phyloP scores from a whole-genome alignment of 2,797 vertebrate species.

The Ctenosaura bakeri region DNA sequence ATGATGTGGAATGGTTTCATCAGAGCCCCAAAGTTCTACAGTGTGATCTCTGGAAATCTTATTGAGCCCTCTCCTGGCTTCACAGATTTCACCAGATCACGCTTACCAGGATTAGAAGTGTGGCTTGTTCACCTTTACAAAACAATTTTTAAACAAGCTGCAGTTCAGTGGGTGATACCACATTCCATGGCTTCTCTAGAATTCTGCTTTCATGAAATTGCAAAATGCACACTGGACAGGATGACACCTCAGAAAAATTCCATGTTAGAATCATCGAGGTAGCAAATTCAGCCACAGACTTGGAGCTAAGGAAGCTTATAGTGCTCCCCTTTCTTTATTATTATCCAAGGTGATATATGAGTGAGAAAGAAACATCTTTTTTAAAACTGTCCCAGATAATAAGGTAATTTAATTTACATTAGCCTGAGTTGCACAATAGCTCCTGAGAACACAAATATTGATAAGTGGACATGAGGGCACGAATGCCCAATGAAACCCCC shows the following conservation, averaged over 20 bases:
- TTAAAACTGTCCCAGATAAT: conserved; percentile 62
- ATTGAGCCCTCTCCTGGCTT: neutral
- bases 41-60: neutral
- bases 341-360: conserved; percentile 17
- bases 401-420: conserved; percentile 69
- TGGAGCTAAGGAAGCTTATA: neutral
- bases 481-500: conserved; percentile 64
- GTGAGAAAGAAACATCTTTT: neutral
- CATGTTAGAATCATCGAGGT: neutral
- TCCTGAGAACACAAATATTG: conserved; percentile 69
- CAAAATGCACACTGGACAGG: neutral
- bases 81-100: neutral
- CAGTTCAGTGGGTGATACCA: neutral
- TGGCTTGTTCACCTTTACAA: neutral
- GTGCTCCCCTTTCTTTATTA: neutral
- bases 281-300: neutral
- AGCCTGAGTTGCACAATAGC: conserved; percentile 60
- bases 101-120: neutral
- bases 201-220: neutral
- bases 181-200: neutral
- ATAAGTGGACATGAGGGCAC: conserved; percentile 50
- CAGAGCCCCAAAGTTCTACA: too few species aligned
- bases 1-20: neutral
- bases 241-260: neutral
- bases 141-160: neutral